Evolutionary conservation across 2,888 invertebrate species (phyloP).

Genomic region (Drosophila affinis): DNA sequence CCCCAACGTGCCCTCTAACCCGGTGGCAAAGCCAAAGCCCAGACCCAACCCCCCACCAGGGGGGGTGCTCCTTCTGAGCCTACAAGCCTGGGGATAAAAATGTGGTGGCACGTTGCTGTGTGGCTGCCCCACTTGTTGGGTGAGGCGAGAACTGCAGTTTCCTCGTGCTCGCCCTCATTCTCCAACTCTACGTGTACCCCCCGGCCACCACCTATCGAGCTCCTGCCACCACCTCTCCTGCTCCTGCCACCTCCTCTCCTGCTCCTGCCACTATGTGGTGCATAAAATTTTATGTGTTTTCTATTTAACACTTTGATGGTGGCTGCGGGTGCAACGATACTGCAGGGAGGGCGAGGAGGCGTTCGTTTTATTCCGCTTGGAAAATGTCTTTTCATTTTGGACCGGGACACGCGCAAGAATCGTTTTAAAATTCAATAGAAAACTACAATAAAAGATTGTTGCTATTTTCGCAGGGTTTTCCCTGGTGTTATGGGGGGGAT

Average conservation of each 20-base stretch:
- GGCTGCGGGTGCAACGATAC: neutral
- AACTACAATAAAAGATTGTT: slow-evolving; percentile 62
- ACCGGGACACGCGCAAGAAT: slow-evolving; percentile 42
- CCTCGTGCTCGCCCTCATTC: neutral
- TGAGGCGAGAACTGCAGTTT: slow-evolving; percentile 28
- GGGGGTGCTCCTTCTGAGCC: neutral
- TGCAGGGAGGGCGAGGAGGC: neutral
- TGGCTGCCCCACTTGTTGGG: slow-evolving; percentile 17
- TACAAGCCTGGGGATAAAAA: neutral
- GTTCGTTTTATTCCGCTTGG: slow-evolving; percentile 16
- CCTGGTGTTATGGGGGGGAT: slow-evolving; percentile 18
- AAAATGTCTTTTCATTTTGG: slow-evolving; percentile 54
- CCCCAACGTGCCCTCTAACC: neutral
- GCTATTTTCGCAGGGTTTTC: slow-evolving; percentile 31
- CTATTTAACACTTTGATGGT: slow-evolving; percentile 64
- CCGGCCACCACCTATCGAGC: neutral
- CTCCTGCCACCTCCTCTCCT: neutral
- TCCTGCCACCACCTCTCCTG: neutral
- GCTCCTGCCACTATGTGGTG: slow-evolving; percentile 20
- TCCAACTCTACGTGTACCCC: slow-evolving; percentile 13
- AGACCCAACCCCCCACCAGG: neutral
- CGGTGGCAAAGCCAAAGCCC: neutral
- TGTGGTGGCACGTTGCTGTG: slow-evolving; percentile 7
- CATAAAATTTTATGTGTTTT: slow-evolving; percentile 72
- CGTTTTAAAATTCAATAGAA: slow-evolving; percentile 71